These are phyloP conservation scores for Labeo rohita DNA, from an alignment of 2,113 vertebrate genomes.

Conservation along the genomic window DNA sequence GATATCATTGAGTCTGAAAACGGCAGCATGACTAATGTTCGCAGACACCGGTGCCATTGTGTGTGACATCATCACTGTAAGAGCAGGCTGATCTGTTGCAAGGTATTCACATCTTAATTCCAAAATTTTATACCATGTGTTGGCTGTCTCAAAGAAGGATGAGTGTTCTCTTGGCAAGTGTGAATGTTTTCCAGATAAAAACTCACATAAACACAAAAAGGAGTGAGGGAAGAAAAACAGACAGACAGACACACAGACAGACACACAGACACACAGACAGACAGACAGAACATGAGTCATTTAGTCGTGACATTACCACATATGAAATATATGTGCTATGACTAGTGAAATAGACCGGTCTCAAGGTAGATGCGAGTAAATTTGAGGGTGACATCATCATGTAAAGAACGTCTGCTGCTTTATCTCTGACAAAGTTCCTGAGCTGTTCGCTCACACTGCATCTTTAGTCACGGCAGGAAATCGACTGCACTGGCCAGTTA, in stretches of 20 bases:
- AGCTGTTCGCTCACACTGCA: slow-evolving; percentile 11
- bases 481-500: neutral
- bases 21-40: slow-evolving; percentile 59
- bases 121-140: slow-evolving; percentile 56
- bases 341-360: slow-evolving; percentile 49
- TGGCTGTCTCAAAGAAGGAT: slow-evolving; percentile 54
- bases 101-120: slow-evolving; percentile 57
- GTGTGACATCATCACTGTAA: slow-evolving; percentile 58
- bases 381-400: slow-evolving; percentile 55
- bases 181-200: slow-evolving; percentile 60
- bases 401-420: slow-evolving; percentile 46
- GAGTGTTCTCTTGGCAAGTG: slow-evolving; percentile 56
- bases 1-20: slow-evolving; percentile 57
- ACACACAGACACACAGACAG: slow-evolving; percentile 30
- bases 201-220: slow-evolving; percentile 50
- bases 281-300: slow-evolving; percentile 52
- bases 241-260: slow-evolving; percentile 42
- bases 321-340: slow-evolving; percentile 56
- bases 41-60: slow-evolving; percentile 42
- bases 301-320: slow-evolving; percentile 59
- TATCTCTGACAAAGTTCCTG: slow-evolving; percentile 24
- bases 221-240: slow-evolving; percentile 40
- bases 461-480: neutral
- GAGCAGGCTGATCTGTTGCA: slow-evolving; percentile 52
- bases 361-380: slow-evolving; percentile 51